These are phyloP conservation scores for Lagopus leucura DNA, from an alignment of 2,113 vertebrate species.

Conservation along the genomic window DNA sequence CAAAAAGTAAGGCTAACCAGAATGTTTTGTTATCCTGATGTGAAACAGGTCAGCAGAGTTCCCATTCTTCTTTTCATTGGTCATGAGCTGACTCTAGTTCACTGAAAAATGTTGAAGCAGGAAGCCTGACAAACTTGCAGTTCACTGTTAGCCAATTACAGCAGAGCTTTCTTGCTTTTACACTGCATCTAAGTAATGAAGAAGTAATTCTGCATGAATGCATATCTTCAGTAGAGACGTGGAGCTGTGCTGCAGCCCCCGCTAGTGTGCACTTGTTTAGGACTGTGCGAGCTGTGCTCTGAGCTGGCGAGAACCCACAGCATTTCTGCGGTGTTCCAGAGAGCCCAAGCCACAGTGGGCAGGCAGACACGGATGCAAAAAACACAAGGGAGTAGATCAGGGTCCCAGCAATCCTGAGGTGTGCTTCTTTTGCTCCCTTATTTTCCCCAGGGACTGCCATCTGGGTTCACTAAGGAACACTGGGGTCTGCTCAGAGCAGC, in stretches of 20 bases:
- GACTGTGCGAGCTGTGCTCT: neutral
- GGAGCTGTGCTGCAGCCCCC: neutral
- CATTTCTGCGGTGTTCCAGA: neutral
- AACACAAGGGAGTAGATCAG: neutral
- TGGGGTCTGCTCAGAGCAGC: neutral
- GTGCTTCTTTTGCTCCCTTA: accelerated
- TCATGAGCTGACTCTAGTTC: neutral
- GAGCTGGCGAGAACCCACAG: neutral
- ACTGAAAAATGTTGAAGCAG: neutral
- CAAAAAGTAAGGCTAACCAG: neutral
- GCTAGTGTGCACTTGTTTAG: accelerated
- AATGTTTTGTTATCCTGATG: neutral
- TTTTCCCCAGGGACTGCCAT: neutral
- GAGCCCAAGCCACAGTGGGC: neutral
- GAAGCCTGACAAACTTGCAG: neutral
- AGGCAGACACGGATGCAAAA: neutral
- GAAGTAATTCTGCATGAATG: neutral
- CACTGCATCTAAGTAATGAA: neutral
- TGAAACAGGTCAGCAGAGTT: neutral
- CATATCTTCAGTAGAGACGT: neutral
- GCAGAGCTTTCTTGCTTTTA: conserved; percentile 17
- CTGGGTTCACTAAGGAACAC: accelerated
- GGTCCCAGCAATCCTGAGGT: neutral
- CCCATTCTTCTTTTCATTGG: neutral
- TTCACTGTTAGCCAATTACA: conserved; percentile 1